Evolutionary conservation across 2,888 invertebrate genomes (phyloP), one percentile per base, ranked within the genome.

Genomic region (Ophraella communa): DNA sequence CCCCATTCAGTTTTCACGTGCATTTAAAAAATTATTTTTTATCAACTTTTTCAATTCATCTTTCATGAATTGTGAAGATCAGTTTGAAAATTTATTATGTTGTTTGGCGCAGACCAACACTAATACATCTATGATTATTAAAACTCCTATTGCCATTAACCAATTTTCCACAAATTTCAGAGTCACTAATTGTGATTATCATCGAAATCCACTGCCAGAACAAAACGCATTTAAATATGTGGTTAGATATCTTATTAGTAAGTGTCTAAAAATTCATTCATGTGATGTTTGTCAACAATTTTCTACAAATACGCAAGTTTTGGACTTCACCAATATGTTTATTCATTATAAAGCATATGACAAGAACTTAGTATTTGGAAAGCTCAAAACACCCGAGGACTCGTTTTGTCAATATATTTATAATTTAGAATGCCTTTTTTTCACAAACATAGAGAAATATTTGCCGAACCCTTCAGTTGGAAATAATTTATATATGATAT

Each of bases 1-100:
- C 27, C 52, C 54, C 3, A 44, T 45, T 10, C 62, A 62, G 21
- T 62, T 62, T 30, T 45, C 8, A 30, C 42, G 54, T 5, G 47
- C 54, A 27, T 47, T 62, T n/a, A 53, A 42, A 53, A 60, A 61
- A 42, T 44, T 30, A 20, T 61, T 61, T 45, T 14, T 11, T 33
- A 35, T 23, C 8, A 47, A 23, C 18, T 49, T 24, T 10, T 18
- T 44, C 14, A 17, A 47, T 27, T 27, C 27, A 27, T 27, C 8
- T 27, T 27, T 8, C 27, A 42, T 44, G 39, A 60, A 60, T 53
- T 60, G 60, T 53, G 49, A 24, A 27, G 60, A 52, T 14, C 52
- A 60, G 35, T 35, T 60, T n/a, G 53, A 42, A 5, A 51, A 21
- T 11, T 1, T 57, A 8, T 4, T 27, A 27, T 27, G 27, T 27